Conservation (phyloP, 2,888 invertebrate genomes). For the Drosophila sordidula region DNA sequence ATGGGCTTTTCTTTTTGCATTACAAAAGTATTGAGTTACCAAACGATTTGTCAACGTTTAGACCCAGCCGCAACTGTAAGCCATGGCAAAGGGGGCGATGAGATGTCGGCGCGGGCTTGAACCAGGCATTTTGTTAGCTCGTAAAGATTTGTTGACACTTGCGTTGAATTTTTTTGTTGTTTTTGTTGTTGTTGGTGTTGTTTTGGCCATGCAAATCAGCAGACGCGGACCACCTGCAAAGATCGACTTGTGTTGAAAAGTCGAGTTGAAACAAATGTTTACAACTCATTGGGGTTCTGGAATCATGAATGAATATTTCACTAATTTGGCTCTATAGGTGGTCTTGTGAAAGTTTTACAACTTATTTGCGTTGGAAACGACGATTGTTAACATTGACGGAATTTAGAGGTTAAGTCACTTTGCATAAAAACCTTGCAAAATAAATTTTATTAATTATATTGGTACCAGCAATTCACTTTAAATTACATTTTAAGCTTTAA, state of each 20-base stretch:
- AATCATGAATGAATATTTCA: background rate
- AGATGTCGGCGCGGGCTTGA: conserved; percentile 12
- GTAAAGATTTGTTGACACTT: conserved; percentile 77
- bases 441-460: too few species aligned
- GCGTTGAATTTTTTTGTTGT: conserved; percentile 54
- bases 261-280: conserved; percentile 21
- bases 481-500: too few species aligned
- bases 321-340: background rate
- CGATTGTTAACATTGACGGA: background rate
- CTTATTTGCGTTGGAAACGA: background rate
- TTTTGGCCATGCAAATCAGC: conserved; percentile 58
- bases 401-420: too few species aligned
- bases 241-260: conserved; percentile 12
- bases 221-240: conserved; percentile 60
- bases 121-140: conserved; percentile 69
- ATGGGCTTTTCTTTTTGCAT: conserved; percentile 73
- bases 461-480: too few species aligned
- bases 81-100: conserved; percentile 4
- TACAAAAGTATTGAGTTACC: conserved; percentile 79
- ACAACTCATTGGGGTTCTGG: conserved; percentile 4
- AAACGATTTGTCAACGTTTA: conserved; percentile 80
- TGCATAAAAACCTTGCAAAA: too few species aligned
- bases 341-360: background rate
- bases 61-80: conserved; percentile 25
- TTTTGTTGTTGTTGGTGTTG: conserved; percentile 34